Evolutionary conservation across 2,113 vertebrate genomes (phyloP).

Genomic region (Oxyura jamaicensis): DNA sequence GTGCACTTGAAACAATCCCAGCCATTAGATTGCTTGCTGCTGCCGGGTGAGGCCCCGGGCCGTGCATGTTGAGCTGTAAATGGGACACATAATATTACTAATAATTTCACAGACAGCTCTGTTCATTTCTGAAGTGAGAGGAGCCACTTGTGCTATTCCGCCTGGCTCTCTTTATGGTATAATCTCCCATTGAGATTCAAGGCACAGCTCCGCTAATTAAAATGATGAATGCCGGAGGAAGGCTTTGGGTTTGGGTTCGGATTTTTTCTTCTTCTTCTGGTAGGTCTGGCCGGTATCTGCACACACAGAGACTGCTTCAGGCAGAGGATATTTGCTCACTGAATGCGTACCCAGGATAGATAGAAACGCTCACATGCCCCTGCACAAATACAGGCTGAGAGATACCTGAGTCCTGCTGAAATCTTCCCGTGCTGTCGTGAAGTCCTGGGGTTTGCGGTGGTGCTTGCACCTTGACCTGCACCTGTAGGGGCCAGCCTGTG

Average conservation of each 20-base stretch:
- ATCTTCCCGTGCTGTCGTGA: background rate
- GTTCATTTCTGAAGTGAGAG: conserved; percentile 43
- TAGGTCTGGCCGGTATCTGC: conserved; percentile 46
- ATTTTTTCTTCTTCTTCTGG: background rate
- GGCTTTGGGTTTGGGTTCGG: conserved; percentile 29
- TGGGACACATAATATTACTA: conserved; percentile 51
- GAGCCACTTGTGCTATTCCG: conserved; percentile 43
- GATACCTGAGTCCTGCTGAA: background rate
- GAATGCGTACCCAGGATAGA: background rate
- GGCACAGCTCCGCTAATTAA: conserved; percentile 73
- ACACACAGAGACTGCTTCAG: conserved; percentile 20
- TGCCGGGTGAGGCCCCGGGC: background rate
- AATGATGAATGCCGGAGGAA: conserved; percentile 67
- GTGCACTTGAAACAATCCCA: background rate
- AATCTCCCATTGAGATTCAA: conserved; percentile 73
- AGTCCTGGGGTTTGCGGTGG: accelerated
- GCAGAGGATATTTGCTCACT: conserved; percentile 3
- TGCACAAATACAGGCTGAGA: background rate
- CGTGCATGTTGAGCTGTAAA: background rate
- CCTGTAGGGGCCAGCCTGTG: background rate
- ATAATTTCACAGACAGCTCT: conserved; percentile 64
- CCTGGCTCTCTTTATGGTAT: conserved; percentile 32
- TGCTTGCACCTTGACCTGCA: accelerated
- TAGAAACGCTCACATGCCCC: background rate
- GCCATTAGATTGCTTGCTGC: background rate